A percentile compares a stretch with the other conserved stretches of the same genome.
Conservation (phyloP, 2,113 vertebrate species). For the Burhinus oedicnemus region DNA sequence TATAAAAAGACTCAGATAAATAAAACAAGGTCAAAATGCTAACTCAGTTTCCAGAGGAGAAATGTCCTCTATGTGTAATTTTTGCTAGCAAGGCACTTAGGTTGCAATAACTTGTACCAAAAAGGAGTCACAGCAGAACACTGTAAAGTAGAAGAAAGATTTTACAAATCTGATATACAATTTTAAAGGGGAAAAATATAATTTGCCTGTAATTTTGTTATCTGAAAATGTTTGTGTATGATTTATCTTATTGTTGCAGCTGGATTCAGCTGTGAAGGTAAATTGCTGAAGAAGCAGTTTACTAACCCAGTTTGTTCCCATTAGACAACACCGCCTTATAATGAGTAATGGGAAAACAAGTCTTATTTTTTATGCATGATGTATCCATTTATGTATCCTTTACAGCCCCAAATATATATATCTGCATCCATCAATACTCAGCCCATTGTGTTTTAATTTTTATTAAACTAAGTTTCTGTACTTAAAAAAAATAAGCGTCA, state of each 20-base stretch:
- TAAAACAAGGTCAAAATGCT: constrained; percentile 34
- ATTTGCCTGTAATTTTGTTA: constrained; percentile 16
- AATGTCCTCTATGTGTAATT: not conserved
- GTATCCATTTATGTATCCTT: constrained; percentile 13
- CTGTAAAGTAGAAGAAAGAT: not conserved
- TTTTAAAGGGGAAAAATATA: constrained; percentile 21
- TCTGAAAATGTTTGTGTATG: constrained; percentile 15
- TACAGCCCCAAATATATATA: not conserved
- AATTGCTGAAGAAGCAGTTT: constrained; percentile 63
- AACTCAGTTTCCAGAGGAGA: constrained; percentile 9
- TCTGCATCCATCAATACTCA: not conserved
- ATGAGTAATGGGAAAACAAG: constrained; percentile 59
- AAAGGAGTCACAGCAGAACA: not conserved
- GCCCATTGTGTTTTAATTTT: not conserved
- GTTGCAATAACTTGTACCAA: not conserved
- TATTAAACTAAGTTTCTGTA: not conserved
- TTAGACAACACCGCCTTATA: constrained; percentile 30
- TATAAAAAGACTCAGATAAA: not conserved
- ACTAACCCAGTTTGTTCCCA: constrained; percentile 37
- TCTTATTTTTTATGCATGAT: constrained; percentile 44
- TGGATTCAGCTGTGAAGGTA: constrained; percentile 39
- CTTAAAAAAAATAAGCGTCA: not conserved
- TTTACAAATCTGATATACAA: not conserved
- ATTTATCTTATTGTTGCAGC: constrained; percentile 52
- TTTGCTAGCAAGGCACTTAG: not conserved